Base-by-base conservation (phyloP, 2,113 vertebrate genomes). In the Pluvialis apricaria region DNA sequence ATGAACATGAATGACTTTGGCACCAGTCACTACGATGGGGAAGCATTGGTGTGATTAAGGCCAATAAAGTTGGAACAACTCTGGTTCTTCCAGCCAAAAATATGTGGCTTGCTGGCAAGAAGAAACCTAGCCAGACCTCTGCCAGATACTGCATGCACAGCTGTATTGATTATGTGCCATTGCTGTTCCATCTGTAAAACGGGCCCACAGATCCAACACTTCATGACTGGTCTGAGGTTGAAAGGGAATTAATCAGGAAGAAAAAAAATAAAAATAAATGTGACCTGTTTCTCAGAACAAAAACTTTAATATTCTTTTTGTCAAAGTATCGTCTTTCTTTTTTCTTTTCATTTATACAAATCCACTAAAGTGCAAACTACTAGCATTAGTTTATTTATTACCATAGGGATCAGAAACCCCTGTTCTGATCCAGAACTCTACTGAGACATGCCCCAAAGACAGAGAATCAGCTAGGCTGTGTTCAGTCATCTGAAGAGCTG, bases 31-130 rank as follows among this genome's bases (percentile, higher is more conserved):
- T 92, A 51, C 2, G 2, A 6, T 40, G 58, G 15, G 52, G n/a
- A 92, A 69, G 36, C 64, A 29, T 44, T 60, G n/a, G 69, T 86
- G 78, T 80, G 49, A 92, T 64, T 69, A 87, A 22, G 55, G 83
- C 65, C 77, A 92, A 69, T 75, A 62, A 93, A 95, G 44, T 42
- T 91, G 83, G 86, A 93, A 93, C 13, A 70, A 84, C 40, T 85
- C 58, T 10, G 15, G 12, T 77, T 82, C 52, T 82, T 92, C 52
- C 84, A 77, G 83, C 78, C 88, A 94, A 95, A 96, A 84, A 73
- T 88, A 73, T 88, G 60, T 72, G 57, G 65, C 28, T 82, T 86
- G 4, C 44, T 94, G 95, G 94, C 94, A 89, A 91, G 36, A 11
- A 16, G 29, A 78, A 91, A 79, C 31, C 44, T 49, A 47, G 15